phyloP scores from a whole-genome alignment of 1,140 invertebrate genomes.

The Phymastichus coffea region DNA sequence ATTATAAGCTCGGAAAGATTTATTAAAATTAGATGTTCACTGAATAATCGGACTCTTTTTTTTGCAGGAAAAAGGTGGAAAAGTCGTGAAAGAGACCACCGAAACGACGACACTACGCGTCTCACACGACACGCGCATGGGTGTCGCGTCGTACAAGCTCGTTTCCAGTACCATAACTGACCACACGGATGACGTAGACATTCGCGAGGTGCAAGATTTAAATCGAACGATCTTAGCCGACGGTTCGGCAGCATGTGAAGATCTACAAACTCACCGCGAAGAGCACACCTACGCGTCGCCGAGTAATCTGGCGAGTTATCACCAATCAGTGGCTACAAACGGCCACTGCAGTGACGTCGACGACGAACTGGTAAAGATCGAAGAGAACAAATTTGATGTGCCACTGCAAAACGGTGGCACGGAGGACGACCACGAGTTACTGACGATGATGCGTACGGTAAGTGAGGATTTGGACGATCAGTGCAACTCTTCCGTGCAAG shows the following conservation, averaged over 20 bases:
- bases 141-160: constrained; percentile 57
- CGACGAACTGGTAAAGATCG: constrained; percentile 15
- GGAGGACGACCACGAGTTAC: constrained; percentile 18
- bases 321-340: not conserved
- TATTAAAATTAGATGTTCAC: too few relatives aligned
- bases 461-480: constrained; percentile 22
- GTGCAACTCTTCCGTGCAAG: too few relatives aligned
- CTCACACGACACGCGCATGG: constrained; percentile 57
- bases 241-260: not conserved
- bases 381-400: too few relatives aligned
- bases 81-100: constrained; percentile 58
- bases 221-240: constrained; percentile 5
- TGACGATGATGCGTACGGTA: constrained; percentile 29
- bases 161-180: constrained; percentile 55
- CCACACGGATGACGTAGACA: constrained; percentile 42
- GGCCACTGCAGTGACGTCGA: too few relatives aligned
- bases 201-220: constrained; percentile 38
- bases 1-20: too few relatives aligned
- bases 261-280: not conserved
- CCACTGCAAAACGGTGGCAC: too few relatives aligned
- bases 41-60: too few relatives aligned
- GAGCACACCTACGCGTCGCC: not conserved
- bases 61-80: constrained; percentile 51
- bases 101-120: constrained; percentile 61
- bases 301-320: not conserved